These are phyloP conservation scores for Drosophila suboccidentalis DNA, from an alignment of 2,888 invertebrate genomes.

Conservation along the genomic window DNA sequence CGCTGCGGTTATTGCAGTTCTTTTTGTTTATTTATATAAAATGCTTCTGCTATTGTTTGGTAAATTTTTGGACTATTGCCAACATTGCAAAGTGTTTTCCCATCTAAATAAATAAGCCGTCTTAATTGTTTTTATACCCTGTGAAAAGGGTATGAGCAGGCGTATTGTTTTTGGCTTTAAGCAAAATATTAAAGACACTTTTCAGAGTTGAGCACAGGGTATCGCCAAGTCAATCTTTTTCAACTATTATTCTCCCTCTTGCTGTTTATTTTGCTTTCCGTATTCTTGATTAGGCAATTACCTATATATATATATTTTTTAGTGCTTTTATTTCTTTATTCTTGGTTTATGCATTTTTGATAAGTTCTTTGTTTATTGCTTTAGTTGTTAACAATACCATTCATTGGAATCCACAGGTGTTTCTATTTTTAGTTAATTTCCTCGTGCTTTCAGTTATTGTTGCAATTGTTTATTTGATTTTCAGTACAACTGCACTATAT, in stretches of 20 bases:
- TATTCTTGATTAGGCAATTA: not conserved
- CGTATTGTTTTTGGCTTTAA: not conserved
- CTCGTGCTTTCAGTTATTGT: not conserved
- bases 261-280: not conserved
- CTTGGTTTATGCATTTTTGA: conserved; percentile 42
- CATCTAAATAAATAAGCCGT: conserved; percentile 47
- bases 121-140: conserved; percentile 28
- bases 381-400: conserved; percentile 14
- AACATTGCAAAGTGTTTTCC: conserved; percentile 42
- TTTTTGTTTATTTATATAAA: conserved; percentile 44
- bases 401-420: conserved; percentile 50
- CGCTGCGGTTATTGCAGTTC: conserved; percentile 47
- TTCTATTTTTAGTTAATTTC: conserved; percentile 31
- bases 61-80: conserved; percentile 62
- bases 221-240: not conserved
- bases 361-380: conserved; percentile 36
- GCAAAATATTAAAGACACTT: not conserved
- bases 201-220: not conserved
- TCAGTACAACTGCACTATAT: not conserved
- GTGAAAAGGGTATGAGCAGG: not conserved
- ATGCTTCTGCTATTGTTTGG: conserved; percentile 35
- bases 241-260: not conserved
- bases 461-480: not conserved
- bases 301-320: not conserved
- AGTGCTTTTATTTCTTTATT: conserved; percentile 24